These are phyloP conservation scores for Didymodactylos carnosus DNA, from an alignment of 2,888 invertebrate genomes.

Conservation along the genomic window DNA sequence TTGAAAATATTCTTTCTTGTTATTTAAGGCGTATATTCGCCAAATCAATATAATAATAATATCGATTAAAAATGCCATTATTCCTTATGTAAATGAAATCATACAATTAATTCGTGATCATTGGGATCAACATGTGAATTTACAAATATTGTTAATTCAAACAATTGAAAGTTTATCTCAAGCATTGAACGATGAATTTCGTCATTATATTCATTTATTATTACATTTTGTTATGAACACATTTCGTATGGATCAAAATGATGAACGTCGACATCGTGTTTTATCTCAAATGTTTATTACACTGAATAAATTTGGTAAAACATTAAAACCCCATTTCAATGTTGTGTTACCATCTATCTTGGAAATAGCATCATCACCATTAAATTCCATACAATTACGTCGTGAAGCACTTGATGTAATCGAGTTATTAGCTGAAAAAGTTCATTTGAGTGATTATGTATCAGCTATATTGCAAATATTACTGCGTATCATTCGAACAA, in stretches of 20 bases:
- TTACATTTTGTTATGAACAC: neutral
- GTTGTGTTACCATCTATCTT: neutral
- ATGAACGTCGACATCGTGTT: neutral
- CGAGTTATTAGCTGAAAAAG: neutral
- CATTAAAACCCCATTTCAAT: neutral
- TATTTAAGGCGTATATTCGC: neutral
- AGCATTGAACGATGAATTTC: neutral
- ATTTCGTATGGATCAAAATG: neutral
- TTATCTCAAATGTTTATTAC: neutral
- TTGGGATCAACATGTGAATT: neutral
- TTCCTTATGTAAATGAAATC: neutral
- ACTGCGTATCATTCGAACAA: neutral
- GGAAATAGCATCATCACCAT: neutral
- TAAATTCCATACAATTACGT: neutral
- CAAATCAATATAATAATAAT: neutral
- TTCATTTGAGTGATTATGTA: neutral
- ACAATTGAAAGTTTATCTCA: neutral
- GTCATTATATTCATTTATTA: neutral
- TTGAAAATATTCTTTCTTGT: too few species aligned
- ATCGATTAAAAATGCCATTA: neutral
- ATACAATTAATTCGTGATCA: neutral
- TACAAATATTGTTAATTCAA: neutral
- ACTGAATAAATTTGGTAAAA: neutral
- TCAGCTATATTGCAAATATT: neutral
- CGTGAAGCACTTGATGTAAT: neutral